Evolutionary conservation across 2,113 vertebrate genomes (phyloP), one percentile per base, ranked within the genome.

Genomic region (Capreolus pygargus): DNA sequence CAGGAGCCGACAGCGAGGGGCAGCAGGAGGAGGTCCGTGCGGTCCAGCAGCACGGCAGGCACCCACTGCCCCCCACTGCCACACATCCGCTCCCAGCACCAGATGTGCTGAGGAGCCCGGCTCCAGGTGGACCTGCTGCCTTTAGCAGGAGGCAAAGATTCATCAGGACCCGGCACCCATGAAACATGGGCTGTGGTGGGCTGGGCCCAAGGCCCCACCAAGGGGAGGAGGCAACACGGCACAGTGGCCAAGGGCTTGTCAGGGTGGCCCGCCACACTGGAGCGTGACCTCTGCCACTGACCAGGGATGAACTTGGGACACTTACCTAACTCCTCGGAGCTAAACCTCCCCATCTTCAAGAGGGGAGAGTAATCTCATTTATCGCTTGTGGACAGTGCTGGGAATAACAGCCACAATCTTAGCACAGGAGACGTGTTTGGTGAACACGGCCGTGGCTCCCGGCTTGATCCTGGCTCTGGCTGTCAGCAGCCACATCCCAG

Each of bases 21-120:
- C 3, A 23, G 61, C 47, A 9, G 14, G 57, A 23, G 60, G n/a
- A 64, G 45, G 47, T 23, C 74, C 1, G 1, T 10, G 58, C 7
- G 0, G 3, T n/a, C 58, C 47, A 64, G 96, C 86, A n/a, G 90
- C 76, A 70, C 10, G 2, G 45, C 2, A 95, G 96, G 92, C 97
- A 97, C n/a, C n/a, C 64, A n/a, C 64, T 4, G 16, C 64, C 90
- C 33, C 1, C 19, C 87, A 2, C 27, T 2, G 97, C 97, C 98
- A 97, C 92, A 92, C 95, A 97, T 91, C 98, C 86, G 96, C 98
- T 98, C 98, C 97, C 96, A 50, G 0, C 89, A 91, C 98, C 85
- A 0, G 67, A 10, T 39, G 9, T 70, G 67, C 67, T 39, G n/a
- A 74, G 67, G 19, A 23, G 36, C 12, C 91, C 96, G 45, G 0